A percentile compares a stretch with the other conserved stretches of the same genome.
Conservation (phyloP, 2,797 vertebrate species). For the Notamacropus eugenii region DNA sequence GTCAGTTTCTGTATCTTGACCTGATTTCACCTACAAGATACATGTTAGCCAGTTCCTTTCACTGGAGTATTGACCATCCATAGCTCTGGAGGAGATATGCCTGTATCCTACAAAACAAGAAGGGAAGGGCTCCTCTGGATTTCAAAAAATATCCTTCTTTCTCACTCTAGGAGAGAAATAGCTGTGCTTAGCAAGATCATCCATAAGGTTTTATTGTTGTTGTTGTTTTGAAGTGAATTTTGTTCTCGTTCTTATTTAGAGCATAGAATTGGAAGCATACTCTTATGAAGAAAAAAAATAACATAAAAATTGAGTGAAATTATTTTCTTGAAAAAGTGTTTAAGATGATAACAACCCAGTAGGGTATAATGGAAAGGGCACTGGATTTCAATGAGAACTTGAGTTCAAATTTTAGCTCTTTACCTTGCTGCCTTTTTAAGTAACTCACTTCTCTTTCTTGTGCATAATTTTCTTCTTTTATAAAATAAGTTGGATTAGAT, state of each 20-base stretch:
- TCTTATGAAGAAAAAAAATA: background rate
- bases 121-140: background rate
- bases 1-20: background rate
- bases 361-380: background rate
- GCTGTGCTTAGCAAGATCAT: background rate
- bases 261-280: background rate
- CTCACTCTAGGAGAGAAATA: background rate
- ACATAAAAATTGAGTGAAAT: background rate
- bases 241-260: background rate
- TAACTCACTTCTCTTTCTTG: background rate
- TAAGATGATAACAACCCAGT: background rate
- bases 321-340: background rate
- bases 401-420: background rate
- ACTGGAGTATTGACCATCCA: background rate
- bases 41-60: background rate
- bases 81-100: background rate
- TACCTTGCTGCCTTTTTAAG: background rate
- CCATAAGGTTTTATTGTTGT: background rate
- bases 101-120: background rate
- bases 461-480: background rate
- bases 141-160: background rate
- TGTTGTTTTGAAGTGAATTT: background rate
- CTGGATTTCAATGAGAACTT: background rate
- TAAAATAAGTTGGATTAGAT: background rate
- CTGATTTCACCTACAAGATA: background rate